phyloP scores from a whole-genome alignment of 2,888 invertebrate species.

The Myathropa florea region DNA sequence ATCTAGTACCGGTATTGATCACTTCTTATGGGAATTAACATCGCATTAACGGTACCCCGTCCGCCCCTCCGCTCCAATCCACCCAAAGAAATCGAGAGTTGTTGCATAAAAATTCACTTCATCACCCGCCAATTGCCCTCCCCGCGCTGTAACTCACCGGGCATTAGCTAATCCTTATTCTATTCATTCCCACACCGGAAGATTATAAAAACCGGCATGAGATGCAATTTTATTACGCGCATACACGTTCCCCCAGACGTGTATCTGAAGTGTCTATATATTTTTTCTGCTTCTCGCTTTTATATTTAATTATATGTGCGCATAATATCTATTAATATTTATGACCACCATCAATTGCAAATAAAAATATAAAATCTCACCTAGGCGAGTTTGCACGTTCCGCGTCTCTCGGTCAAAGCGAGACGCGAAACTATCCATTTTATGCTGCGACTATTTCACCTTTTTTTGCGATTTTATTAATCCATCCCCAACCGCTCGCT shows the following conservation, averaged over 20 bases:
- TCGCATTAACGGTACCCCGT: not conserved
- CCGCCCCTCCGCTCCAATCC: not conserved
- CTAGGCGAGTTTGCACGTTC: slow-evolving; percentile 61
- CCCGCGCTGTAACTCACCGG: slow-evolving; percentile 2
- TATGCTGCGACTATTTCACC: slow-evolving; percentile 40
- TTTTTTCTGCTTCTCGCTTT: not conserved
- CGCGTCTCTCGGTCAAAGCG: slow-evolving; percentile 27
- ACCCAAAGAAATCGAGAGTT: slow-evolving; percentile 50
- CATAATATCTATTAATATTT: slow-evolving; percentile 69
- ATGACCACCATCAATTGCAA: slow-evolving; percentile 63
- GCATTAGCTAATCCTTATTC: slow-evolving; percentile 59
- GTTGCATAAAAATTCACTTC: slow-evolving; percentile 26
- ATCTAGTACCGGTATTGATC: not conserved
- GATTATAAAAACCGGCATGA: slow-evolving; percentile 39
- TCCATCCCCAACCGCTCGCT: too few relatives aligned
- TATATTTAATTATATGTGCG: slow-evolving; percentile 58
- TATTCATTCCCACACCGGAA: slow-evolving; percentile 64
- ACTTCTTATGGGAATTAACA: not conserved
- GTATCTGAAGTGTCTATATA: not conserved
- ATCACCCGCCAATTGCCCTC: not conserved
- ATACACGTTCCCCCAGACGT: not conserved
- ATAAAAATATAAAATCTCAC: slow-evolving; percentile 51
- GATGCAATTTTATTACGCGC: slow-evolving; percentile 28
- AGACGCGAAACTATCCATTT: slow-evolving; percentile 20
- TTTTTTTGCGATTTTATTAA: not conserved